Base-by-base conservation (phyloP, 2,113 vertebrate genomes). In the Channa argus region DNA sequence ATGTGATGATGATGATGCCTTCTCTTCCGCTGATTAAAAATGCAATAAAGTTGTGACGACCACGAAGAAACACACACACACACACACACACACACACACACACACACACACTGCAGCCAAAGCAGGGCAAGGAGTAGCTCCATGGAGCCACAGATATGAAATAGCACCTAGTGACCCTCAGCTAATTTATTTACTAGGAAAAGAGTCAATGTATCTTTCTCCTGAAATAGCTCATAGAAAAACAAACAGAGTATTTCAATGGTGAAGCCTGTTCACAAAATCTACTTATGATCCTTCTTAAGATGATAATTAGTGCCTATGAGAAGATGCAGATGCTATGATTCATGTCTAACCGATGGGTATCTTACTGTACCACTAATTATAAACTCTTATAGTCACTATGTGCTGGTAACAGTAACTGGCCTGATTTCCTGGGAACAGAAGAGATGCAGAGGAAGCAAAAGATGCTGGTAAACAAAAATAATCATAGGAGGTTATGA, bases 1-100 rank as follows among this genome's bases (percentile, higher is more conserved):
- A 93, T 91, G 89, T 91, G 85, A 93, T 89, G 88, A 88, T 85
- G 90, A 87, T 89, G 87, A 92, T 90, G 85, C 80, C 85, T 69
- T 87, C 85, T 87, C 77, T 84, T 81, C 83, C 36, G 60, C 84
- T 87, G 90, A 91, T 91, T 92, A 91, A 87, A 91, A 92, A 90
- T 88, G 82, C 79, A 90, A 87, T 88, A 88, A 85, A 43, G 34
- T 67, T 53, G 56, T 67, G 70, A 41, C 24, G 24, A 24, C 24
- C 24, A 67, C 70, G 70, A 47, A 70, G 62, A 67, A 71, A 34
- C 63, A 59, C 65, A 43, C 34, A 13, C 58, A 14, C 47, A 10
- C 59, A 54, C 56, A 59, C 44, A 50, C 44, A 45, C 33, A 37
- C 54, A 54, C 6, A 15, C 50, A 33, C 52, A 47, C 45, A 62